Conservation (phyloP, 2,888 invertebrate species). For the Hofmannophila pseudospretella region DNA sequence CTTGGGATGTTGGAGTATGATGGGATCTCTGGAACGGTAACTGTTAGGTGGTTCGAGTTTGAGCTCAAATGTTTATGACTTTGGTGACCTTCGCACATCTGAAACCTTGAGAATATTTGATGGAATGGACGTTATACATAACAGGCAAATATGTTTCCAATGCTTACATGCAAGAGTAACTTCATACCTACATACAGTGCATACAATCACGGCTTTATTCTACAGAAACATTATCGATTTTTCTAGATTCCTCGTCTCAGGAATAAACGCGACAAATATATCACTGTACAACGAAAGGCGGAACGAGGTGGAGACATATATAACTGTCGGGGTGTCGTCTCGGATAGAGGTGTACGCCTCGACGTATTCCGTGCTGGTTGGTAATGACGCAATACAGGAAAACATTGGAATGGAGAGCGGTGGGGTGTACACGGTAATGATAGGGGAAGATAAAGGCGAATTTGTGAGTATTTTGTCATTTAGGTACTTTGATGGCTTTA, state of each 20-base stretch:
- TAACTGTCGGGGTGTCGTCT: conserved; percentile 27
- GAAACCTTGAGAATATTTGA: no score
- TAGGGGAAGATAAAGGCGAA: conserved; percentile 24
- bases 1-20: no score
- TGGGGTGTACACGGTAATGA: conserved; percentile 44
- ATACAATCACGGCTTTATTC: no score
- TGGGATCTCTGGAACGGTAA: no score
- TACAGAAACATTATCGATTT: background rate
- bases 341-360: conserved; percentile 49
- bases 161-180: no score
- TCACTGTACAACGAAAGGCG: conserved; percentile 37
- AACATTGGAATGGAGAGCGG: conserved; percentile 39
- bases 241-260: conserved; percentile 36
- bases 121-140: no score
- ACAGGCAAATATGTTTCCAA: no score
- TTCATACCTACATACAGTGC: no score
- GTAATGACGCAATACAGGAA: conserved; percentile 19
- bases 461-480: conserved; percentile 29
- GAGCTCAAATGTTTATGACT: no score
- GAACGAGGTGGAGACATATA: conserved; percentile 32
- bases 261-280: conserved; percentile 22
- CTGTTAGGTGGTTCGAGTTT: no score
- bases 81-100: no score
- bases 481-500: no score
- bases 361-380: conserved; percentile 32